Conservation (phyloP, 2,797 vertebrate genomes). For the Mus caroli region DNA sequence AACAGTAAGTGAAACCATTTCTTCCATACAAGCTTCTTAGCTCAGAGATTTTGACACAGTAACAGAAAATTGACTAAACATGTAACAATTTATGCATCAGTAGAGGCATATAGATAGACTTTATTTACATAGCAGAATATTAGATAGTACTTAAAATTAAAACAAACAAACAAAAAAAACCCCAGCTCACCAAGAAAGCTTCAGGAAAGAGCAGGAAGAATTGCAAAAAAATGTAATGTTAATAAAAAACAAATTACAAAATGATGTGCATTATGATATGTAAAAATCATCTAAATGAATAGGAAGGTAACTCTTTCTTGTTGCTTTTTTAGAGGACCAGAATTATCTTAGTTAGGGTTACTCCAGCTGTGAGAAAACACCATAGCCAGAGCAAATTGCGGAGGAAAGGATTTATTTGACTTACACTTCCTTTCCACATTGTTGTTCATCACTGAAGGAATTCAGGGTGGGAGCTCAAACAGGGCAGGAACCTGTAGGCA, state of each 20-base stretch:
- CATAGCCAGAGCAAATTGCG: too few species aligned
- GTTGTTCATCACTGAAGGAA: too few species aligned
- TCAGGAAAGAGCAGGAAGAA: slow-evolving; percentile 33
- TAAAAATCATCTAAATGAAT: background rate
- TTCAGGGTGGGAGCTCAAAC: too few species aligned
- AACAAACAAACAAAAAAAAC: too few species aligned
- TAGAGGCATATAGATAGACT: background rate
- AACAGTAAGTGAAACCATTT: background rate
- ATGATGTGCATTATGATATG: background rate
- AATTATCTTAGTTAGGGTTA: background rate
- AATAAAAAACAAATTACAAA: slow-evolving; percentile 9
- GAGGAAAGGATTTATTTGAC: too few species aligned
- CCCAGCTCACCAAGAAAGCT: too few species aligned
- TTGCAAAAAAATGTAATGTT: slow-evolving; percentile 30
- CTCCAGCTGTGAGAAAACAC: background rate
- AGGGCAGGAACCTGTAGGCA: too few species aligned
- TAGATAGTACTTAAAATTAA: background rate
- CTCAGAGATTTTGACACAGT: background rate
- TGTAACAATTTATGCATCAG: background rate
- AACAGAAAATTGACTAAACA: background rate
- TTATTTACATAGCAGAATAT: background rate
- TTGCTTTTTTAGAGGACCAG: background rate
- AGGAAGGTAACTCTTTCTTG: background rate
- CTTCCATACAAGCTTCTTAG: background rate
- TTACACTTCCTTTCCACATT: too few species aligned